Conservation (phyloP, 2,113 vertebrate species). For the Pachypanchax playfairii region DNA sequence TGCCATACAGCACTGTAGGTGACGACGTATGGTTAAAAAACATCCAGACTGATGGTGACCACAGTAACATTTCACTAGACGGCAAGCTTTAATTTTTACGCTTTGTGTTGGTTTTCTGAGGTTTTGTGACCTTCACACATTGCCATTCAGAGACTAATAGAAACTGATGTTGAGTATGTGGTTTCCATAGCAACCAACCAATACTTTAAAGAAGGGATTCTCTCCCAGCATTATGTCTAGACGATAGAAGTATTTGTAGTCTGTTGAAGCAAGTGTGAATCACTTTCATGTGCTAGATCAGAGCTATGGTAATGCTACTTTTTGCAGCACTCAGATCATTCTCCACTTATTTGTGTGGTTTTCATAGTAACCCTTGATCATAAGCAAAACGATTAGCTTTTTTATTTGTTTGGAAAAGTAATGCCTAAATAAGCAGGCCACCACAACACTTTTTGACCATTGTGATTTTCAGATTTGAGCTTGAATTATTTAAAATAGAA, state of each 20-base stretch:
- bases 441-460: too few relatives aligned
- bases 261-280: slow-evolving; percentile 49
- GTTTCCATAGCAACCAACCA: slow-evolving; percentile 68
- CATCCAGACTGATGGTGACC: slow-evolving; percentile 18
- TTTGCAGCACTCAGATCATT: slow-evolving; percentile 45
- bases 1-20: too few relatives aligned
- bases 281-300: slow-evolving; percentile 68
- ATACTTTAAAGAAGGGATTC: slow-evolving; percentile 49
- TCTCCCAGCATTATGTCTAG: slow-evolving; percentile 57
- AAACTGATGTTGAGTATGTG: slow-evolving; percentile 53
- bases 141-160: slow-evolving; percentile 49
- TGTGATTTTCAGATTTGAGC: too few relatives aligned
- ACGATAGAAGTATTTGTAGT: slow-evolving; percentile 55
- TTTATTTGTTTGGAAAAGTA: slow-evolving; percentile 29
- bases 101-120: slow-evolving; percentile 57
- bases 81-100: slow-evolving; percentile 37
- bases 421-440: slow-evolving; percentile 22
- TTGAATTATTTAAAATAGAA: too few relatives aligned
- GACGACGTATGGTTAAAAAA: too few relatives aligned
- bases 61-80: slow-evolving; percentile 18
- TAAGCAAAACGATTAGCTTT: slow-evolving; percentile 24
- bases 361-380: slow-evolving; percentile 45
- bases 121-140: slow-evolving; percentile 58
- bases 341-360: slow-evolving; percentile 24
- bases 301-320: slow-evolving; percentile 71